phyloP scores from a whole-genome alignment of 2,797 vertebrate species.

The Momotus momota region DNA sequence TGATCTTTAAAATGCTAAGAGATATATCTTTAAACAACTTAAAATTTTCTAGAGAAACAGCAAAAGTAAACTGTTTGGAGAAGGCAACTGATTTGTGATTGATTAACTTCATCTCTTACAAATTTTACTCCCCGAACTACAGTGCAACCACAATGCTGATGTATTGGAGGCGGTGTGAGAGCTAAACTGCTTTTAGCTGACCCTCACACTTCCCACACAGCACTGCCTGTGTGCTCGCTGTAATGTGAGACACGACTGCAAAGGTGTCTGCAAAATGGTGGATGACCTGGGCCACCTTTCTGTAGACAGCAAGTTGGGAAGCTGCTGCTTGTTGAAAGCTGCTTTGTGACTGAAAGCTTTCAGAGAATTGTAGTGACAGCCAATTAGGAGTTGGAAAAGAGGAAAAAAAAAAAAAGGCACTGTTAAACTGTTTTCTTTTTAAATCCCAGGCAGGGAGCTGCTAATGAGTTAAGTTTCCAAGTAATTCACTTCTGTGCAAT shows the following conservation, averaged over 20 bases:
- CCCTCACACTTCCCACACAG: neutral
- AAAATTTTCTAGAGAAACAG: neutral
- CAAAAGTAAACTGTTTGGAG: neutral
- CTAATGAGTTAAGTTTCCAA: neutral
- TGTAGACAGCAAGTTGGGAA: neutral
- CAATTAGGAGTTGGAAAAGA: neutral
- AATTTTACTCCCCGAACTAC: neutral
- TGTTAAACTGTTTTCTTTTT: neutral
- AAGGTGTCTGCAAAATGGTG: neutral
- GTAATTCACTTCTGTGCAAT: neutral
- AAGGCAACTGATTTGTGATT: neutral
- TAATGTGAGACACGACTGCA: neutral
- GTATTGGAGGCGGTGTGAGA: neutral
- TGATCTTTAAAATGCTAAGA: neutral
- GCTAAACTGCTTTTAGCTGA: conserved; percentile 22
- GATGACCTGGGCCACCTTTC: neutral
- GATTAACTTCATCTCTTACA: neutral
- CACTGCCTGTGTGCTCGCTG: neutral
- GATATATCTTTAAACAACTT: neutral
- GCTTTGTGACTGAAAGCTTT: neutral
- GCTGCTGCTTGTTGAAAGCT: neutral
- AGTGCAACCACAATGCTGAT: neutral
- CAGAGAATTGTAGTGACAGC: neutral
- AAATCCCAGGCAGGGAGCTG: neutral
- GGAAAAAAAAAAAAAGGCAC: neutral